Conservation (phyloP, 2,113 vertebrate species). For the Microcebus lehilahytsara region DNA sequence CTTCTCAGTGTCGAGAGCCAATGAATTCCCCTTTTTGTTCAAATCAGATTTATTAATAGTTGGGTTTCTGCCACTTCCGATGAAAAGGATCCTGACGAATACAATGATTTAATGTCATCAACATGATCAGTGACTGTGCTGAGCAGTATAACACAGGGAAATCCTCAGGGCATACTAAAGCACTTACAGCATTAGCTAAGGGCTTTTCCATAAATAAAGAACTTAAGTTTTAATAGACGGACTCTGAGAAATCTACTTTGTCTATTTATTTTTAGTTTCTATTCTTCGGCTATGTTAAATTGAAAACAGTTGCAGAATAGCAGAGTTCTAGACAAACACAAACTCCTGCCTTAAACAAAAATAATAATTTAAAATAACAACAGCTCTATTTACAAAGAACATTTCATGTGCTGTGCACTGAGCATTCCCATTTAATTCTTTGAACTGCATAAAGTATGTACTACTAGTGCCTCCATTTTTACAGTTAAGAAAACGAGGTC, state of each 20-base stretch:
- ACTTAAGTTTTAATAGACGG: slow-evolving; percentile 31
- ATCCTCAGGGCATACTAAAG: background rate
- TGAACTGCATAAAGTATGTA: background rate
- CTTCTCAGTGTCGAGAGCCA: slow-evolving; percentile 4
- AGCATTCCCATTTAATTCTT: background rate
- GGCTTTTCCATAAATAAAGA: slow-evolving; percentile 39
- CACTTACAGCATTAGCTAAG: slow-evolving; percentile 20
- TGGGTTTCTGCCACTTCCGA: slow-evolving; percentile 14
- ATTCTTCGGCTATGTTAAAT: background rate
- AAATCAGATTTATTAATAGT: background rate
- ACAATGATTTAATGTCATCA: slow-evolving; percentile 23
- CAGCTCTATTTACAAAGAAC: background rate
- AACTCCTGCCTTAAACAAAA: slow-evolving; percentile 51
- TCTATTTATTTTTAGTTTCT: background rate
- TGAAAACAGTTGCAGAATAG: slow-evolving; percentile 16
- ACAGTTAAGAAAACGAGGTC: slow-evolving; percentile 16
- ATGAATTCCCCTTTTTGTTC: slow-evolving; percentile 8
- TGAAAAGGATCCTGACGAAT: slow-evolving; percentile 45
- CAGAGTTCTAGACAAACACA: background rate
- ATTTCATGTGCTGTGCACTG: background rate
- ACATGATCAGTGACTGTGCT: background rate
- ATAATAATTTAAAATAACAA: slow-evolving; percentile 40
- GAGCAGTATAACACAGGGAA: slow-evolving; percentile 30
- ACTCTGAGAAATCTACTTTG: slow-evolving; percentile 53
- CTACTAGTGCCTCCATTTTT: background rate